phyloP scores from a whole-genome alignment of 2,888 invertebrate species.

The Brachyptera risi region DNA sequence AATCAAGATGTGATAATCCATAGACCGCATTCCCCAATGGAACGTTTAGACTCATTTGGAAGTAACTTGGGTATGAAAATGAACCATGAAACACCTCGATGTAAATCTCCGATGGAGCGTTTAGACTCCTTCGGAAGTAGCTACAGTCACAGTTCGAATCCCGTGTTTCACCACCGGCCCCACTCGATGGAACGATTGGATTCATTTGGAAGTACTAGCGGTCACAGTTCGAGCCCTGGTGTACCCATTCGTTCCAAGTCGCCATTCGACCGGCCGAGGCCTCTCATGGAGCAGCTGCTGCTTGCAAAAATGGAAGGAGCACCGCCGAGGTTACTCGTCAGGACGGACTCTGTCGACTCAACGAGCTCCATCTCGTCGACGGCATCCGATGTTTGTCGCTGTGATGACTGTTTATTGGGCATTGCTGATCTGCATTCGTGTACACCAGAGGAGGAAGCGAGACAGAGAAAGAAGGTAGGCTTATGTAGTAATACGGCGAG shows the following conservation, averaged over 20 bases:
- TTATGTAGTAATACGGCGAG: too few species aligned
- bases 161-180: constrained; percentile 42
- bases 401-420: constrained; percentile 78
- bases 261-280: constrained; percentile 53
- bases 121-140: constrained; percentile 2
- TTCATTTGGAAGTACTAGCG: constrained; percentile 2
- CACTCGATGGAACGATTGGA: constrained; percentile 46
- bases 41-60: constrained; percentile 35
- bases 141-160: neutral
- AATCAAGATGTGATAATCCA: too few species aligned
- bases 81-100: neutral
- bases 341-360: constrained; percentile 69
- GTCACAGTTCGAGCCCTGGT: neutral
- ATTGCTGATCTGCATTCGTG: constrained; percentile 67
- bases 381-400: constrained; percentile 69
- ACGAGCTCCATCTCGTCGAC: constrained; percentile 57
- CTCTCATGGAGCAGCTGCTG: constrained; percentile 73
- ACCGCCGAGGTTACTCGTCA: constrained; percentile 49
- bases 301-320: constrained; percentile 73
- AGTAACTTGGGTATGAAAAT: neutral
- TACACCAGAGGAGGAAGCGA: constrained; percentile 31
- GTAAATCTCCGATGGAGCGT: constrained; percentile 3
- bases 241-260: constrained; percentile 7
- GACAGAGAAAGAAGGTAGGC: constrained; percentile 42
- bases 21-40: constrained; percentile 51